Conservation (phyloP, 2,113 vertebrate genomes). For the Sapajus apella region DNA sequence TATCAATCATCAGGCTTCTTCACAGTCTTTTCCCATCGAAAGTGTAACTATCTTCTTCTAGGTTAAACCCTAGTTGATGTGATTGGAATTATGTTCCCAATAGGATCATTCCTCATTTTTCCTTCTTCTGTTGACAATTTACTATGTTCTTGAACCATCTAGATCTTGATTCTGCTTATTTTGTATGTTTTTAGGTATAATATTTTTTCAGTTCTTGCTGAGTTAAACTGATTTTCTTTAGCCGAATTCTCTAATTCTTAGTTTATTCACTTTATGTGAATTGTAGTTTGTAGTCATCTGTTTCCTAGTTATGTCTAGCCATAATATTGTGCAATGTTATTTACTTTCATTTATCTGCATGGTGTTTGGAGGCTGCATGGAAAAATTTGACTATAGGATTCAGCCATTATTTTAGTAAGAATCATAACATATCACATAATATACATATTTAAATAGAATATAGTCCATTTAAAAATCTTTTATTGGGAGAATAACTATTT, state of each 20-base stretch:
- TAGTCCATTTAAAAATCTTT: not conserved
- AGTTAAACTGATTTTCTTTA: too few relatives aligned
- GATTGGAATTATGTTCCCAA: not conserved
- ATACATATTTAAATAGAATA: conserved; percentile 10
- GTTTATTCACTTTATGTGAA: not conserved
- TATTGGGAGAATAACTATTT: not conserved
- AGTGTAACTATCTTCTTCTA: not conserved
- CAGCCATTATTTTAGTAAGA: not conserved
- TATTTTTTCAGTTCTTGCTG: too few relatives aligned
- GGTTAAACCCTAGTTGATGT: not conserved
- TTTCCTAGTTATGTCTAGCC: not conserved
- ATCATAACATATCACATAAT: not conserved
- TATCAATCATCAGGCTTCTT: not conserved
- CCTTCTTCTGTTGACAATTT: not conserved
- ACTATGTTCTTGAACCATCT: not conserved
- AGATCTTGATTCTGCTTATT: not conserved
- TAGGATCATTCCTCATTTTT: not conserved
- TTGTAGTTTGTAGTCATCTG: not conserved
- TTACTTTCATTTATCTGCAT: not conserved
- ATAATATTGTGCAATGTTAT: not conserved
- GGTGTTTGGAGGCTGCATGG: not conserved
- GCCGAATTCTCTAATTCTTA: too few relatives aligned
- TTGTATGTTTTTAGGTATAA: not conserved
- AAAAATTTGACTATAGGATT: not conserved
- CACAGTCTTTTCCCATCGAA: not conserved